Conservation (phyloP, 2,888 invertebrate species). For the Branchipolynoe longqiensis region DNA sequence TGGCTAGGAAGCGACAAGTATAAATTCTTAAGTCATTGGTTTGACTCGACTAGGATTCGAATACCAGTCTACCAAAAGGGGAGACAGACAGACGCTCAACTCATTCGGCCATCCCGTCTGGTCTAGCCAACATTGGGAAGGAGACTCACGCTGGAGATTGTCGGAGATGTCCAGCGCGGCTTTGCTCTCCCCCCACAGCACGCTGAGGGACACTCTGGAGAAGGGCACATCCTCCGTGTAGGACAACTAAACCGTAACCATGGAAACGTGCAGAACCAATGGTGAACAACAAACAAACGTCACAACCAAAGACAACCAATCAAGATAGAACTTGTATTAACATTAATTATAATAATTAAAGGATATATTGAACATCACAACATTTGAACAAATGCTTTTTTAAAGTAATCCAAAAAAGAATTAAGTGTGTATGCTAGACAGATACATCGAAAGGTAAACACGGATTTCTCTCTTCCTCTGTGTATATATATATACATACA, state of each 20-base stretch:
- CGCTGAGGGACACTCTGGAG: not conserved
- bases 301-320: no score
- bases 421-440: not conserved
- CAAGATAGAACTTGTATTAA: not conserved
- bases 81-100: no score
- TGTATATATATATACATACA: no score
- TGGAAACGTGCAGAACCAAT: not conserved
- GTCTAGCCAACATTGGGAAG: not conserved
- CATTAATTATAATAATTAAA: not conserved
- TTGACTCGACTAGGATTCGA: no score
- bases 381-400: not conserved
- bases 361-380: not conserved
- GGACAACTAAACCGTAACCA: slow-evolving; percentile 14
- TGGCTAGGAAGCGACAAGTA: no score
- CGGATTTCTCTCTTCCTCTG: no score
- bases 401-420: not conserved
- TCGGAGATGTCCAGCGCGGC: not conserved
- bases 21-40: no score
- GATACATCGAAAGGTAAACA: no score
- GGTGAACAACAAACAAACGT: not conserved
- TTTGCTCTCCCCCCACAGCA: slow-evolving; percentile 49
- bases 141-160: slow-evolving; percentile 34
- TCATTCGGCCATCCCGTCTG: no score
- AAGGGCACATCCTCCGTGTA: slow-evolving; percentile 11
- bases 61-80: no score